These are phyloP conservation scores for Myiozetetes cayanensis DNA, from an alignment of 2,113 vertebrate genomes.

Conservation along the genomic window DNA sequence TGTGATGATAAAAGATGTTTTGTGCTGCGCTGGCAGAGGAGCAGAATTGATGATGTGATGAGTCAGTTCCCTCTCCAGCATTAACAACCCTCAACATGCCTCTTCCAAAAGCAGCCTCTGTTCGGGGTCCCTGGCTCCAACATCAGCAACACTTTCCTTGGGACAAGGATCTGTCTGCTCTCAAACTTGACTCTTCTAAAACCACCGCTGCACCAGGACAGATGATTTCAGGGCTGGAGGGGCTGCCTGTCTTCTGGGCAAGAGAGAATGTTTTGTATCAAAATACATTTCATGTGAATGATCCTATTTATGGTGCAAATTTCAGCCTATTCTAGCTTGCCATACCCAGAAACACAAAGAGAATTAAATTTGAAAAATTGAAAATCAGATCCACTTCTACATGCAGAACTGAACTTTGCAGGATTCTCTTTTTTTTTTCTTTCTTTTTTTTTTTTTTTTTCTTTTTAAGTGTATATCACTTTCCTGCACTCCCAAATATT, in stretches of 20 bases:
- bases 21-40: slow-evolving; percentile 35
- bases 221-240: not conserved
- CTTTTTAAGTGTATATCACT: not conserved
- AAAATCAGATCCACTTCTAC: not conserved
- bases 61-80: slow-evolving; percentile 32
- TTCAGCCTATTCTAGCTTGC: not conserved
- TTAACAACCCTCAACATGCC: not conserved
- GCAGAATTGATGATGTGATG: slow-evolving; percentile 33
- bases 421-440: not conserved
- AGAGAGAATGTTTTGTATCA: not conserved
- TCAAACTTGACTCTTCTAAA: not conserved
- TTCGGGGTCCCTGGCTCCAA: not conserved
- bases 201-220: not conserved
- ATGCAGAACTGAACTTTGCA: not conserved
- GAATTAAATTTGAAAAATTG: not conserved
- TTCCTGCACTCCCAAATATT: not conserved
- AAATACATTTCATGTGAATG: not conserved
- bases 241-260: not conserved
- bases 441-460: not conserved
- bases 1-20: slow-evolving; percentile 25
- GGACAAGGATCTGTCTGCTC: slow-evolving; percentile 40
- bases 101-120: slow-evolving; percentile 35
- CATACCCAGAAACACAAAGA: not conserved
- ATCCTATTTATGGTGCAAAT: not conserved
- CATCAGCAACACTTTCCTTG: not conserved